Percentiles rank a stretch among this genome's conserved stretches.
Conservation (phyloP, 2,888 invertebrate genomes). For the Cryptops parisi region DNA sequence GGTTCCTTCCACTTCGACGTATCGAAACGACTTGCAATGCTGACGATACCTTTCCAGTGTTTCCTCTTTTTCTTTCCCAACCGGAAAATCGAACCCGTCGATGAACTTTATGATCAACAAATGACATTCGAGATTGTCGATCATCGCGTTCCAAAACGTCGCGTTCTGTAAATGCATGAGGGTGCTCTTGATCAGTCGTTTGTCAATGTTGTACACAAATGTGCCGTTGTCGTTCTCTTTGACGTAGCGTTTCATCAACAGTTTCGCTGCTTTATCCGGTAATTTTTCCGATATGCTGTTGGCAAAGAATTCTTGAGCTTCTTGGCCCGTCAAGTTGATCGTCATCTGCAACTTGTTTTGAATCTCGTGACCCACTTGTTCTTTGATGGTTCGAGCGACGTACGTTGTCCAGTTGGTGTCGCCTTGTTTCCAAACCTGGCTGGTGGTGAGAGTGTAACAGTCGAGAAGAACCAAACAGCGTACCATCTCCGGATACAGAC, state of each 20-base stretch:
- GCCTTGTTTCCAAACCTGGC: conserved; percentile 15
- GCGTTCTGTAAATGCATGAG: conserved; percentile 17
- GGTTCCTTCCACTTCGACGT: conserved; percentile 12
- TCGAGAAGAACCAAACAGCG: conserved; percentile 22
- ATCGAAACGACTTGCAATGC: conserved; percentile 18
- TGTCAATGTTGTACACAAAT: too few relatives aligned
- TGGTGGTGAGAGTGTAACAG: conserved; percentile 22
- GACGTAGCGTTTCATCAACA: too few relatives aligned
- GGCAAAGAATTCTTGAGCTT: too few relatives aligned
- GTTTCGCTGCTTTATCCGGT: too few relatives aligned
- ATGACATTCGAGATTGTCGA: conserved; percentile 17
- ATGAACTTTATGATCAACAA: conserved; percentile 20
- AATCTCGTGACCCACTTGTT: too few relatives aligned
- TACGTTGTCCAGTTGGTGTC: background rate
- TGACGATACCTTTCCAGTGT: conserved; percentile 6
- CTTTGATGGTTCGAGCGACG: too few relatives aligned
- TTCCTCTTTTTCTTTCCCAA: conserved; percentile 3
- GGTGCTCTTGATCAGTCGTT: too few relatives aligned
- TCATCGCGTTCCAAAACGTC: conserved; percentile 15
- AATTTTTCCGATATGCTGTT: too few relatives aligned
- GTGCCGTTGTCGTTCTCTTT: too few relatives aligned
- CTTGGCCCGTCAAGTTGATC: too few relatives aligned
- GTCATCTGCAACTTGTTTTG: too few relatives aligned
- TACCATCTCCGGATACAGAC: conserved; percentile 22
- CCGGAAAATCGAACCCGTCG: conserved; percentile 12